A percentile compares a stretch with the other conserved stretches of the same genome.
These are phyloP conservation scores for Gymnocheta viridis DNA, from an alignment of 2,888 invertebrate species.

Conservation along the genomic window DNA sequence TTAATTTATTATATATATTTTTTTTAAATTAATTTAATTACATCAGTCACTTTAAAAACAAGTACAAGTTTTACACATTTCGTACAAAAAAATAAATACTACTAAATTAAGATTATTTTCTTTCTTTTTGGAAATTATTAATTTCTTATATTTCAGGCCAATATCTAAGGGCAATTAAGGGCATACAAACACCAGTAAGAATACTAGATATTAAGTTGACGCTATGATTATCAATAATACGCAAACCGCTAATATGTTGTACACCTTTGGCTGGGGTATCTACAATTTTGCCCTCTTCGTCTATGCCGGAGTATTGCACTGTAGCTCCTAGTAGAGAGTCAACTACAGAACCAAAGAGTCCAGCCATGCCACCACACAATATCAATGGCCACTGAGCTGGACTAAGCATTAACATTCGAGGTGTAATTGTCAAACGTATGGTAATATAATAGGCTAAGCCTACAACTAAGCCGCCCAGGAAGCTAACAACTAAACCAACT, in stretches of 20 bases:
- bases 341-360: slow-evolving; percentile 90
- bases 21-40: not conserved
- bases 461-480: slow-evolving; percentile 83
- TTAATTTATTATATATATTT: not conserved
- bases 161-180: slow-evolving; percentile 84
- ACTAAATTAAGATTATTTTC: not conserved
- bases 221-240: slow-evolving; percentile 92
- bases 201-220: slow-evolving; percentile 93
- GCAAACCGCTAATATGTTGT: slow-evolving; percentile 88
- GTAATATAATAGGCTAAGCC: slow-evolving; percentile 88
- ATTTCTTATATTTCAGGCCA: slow-evolving; percentile 82
- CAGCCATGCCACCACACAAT: slow-evolving; percentile 87
- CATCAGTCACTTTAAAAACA: slow-evolving; percentile 14
- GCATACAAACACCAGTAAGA: slow-evolving; percentile 87
- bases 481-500: slow-evolving; percentile 84
- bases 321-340: slow-evolving; percentile 94
- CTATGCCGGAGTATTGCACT: slow-evolving; percentile 92
- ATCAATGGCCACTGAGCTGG: slow-evolving; percentile 92
- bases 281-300: slow-evolving; percentile 87
- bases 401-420: slow-evolving; percentile 83
- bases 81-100: not conserved
- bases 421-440: slow-evolving; percentile 85
- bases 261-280: slow-evolving; percentile 87
- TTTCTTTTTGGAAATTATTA: not conserved
- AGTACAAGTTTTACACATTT: not conserved